Base-by-base conservation (phyloP, 2,113 vertebrate genomes). In the Chitala chitala region DNA sequence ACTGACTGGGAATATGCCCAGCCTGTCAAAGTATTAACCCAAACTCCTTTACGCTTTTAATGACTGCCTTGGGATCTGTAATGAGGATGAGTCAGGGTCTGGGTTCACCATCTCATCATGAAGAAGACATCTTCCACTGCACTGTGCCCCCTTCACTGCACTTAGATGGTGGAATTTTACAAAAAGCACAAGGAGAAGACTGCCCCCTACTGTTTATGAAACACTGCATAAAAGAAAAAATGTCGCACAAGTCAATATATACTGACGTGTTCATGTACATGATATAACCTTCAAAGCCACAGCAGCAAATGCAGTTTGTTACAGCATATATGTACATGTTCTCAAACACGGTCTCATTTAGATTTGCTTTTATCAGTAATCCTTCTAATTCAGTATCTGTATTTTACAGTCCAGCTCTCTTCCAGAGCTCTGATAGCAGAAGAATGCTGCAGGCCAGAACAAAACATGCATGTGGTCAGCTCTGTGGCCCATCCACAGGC, bases 1-100 rank as follows among this genome's bases (percentile, higher is more conserved):
- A 29, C 59, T 38, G 31, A 20, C 31, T 63, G 59, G 59, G 59
- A 63, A 63, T 63, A 15, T 7, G 38, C 12, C 59, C 31, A 63
- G 59, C 31, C 17, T 63, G 36, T 29, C 4, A 63, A 63, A 33
- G 59, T 63, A 63, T 63, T 36, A 63, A 63, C 31, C 29, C 31
- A 20, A 63, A 29, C 29, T 17, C 59, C 33, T 33, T 12, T 36
- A 29, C 12, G 33, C 29, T 20, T 33, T 38, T 63, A 17, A 63
- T 29, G 17, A 33, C 31, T 6, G 33, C 59, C 17, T 63, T 63
- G 59, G 38, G 59, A 36, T 63, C 31, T 46, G 5, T 10, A 10
- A 6, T 20, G n/a, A 63, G 17, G 59, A 33, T 63, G 59, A 63
- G 59, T 36, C 59, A 63, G 59, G n/a, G n/a, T n/a, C n/a, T n/a